Conservation (phyloP, 2,888 invertebrate species). For the Psylliodes chrysocephalus region DNA sequence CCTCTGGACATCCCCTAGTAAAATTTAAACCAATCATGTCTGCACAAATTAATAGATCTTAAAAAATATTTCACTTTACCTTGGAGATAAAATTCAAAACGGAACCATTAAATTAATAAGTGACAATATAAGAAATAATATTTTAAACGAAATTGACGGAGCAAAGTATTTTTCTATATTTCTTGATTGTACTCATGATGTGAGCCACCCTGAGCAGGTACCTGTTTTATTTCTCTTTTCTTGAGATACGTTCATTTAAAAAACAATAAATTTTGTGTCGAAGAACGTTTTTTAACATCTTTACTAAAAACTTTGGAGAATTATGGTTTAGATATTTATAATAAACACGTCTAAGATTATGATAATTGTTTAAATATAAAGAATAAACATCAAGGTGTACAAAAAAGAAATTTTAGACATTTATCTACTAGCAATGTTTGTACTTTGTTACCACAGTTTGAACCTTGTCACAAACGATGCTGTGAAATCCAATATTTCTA, state of each 20-base stretch:
- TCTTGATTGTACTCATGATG: no score
- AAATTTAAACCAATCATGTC: constrained; percentile 24
- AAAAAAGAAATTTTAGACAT: constrained; percentile 15
- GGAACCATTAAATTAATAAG: neutral
- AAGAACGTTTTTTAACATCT: constrained; percentile 11
- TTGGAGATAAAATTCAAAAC: neutral
- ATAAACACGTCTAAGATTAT: constrained; percentile 1
- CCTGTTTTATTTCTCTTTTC: neutral
- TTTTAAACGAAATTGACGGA: neutral
- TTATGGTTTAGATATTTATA: constrained; percentile 20
- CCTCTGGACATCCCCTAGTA: no score
- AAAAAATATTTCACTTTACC: neutral
- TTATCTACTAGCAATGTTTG: constrained; percentile 18
- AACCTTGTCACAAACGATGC: constrained; percentile 28
- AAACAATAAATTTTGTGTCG: no score
- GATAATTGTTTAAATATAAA: constrained; percentile 5
- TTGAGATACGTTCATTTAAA: no score
- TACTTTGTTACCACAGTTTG: constrained; percentile 26
- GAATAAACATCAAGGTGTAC: constrained; percentile 6
- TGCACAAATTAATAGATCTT: constrained; percentile 19
- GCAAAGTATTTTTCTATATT: constrained; percentile 12
- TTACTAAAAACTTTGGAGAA: neutral
- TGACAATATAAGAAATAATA: no score
- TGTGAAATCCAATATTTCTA: no score
- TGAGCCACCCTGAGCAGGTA: neutral